Evolutionary conservation across 2,113 vertebrate genomes (phyloP), one percentile per base, ranked within the genome.

Genomic region (Aegotheles bennettii): DNA sequence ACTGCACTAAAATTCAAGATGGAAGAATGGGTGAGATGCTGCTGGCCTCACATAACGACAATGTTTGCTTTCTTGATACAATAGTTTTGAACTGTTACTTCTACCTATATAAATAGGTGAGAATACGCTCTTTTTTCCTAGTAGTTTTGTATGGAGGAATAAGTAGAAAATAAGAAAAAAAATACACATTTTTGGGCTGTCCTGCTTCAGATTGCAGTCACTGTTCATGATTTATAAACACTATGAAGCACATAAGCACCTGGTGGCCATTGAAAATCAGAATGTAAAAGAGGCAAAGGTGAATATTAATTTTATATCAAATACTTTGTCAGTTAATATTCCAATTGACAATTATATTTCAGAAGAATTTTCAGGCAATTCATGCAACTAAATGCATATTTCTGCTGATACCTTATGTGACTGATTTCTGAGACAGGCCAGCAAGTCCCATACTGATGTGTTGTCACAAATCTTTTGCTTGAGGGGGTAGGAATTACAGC

Each of bases 21-120:
- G 38, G 47, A 78, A 85, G 36, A 43, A 51, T 43, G 31, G 13
- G 51, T 54, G n/a, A 53, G 60, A 51, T 64, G 29, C 29, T 42
- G 4, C 25, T 73, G 35, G 19, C 38, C 31, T 83, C n/a, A 47
- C 13, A 12, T 42, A 31, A 36, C 0, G 0, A n/a, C 9, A 9
- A 12, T 6, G 6, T 48, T 74, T 77, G 4, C 23, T 85, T 48
- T 88, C 60, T 48, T 53, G 14, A 28, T 53, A 35, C 7, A 26
- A 18, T 14, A 35, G 3, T 38, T 82, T 81, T 68, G 28, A 64
- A 29, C 10, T 29, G 21, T 76, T 50, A 50, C 33, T 71, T 78
- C 12, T 77, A 16, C 6, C 11, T 29, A 6, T 56, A 40, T 12
- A 47, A 11, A 20, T 3, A 35, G 16, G 2, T 9, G 3, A 54